Base-by-base conservation (phyloP, 2,113 vertebrate species). In the Meriones unguiculatus region DNA sequence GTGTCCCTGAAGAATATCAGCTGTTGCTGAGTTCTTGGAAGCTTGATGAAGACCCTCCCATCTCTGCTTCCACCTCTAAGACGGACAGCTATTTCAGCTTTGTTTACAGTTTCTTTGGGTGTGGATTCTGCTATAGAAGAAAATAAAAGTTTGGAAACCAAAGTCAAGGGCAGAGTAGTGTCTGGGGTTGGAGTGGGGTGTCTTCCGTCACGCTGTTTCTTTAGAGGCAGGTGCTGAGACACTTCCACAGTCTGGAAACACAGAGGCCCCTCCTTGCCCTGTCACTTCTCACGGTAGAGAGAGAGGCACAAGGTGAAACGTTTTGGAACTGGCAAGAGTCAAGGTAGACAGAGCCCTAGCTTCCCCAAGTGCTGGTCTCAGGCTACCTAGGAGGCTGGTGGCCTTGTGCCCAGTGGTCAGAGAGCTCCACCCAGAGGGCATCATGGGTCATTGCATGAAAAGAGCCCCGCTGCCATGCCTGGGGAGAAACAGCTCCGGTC, bases 391-490 rank as follows among this genome's bases (percentile, higher is more conserved):
- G 50, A 73, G 30, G 62, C 77, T 4, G 28, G 64, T 0, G 7
- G 35, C 6, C 22, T 25, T 32, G 38, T 67, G 38, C 93, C 59
- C 64, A 2, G 6, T 41, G 76, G 87, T 86, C 91, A 80, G 82
- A 85, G 30, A 87, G 93, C 97, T 12, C 97, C 97, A 85, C 95
- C 98, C 95, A 75, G 93, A 97, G 97, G 96, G 28, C 32, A 0
- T 30, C 62, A 4, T 10, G 20, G 73, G 88, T 95, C 85, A 91
- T 32, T 95, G 91, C 97, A 91, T 35, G 90, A 69, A 22, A 82
- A 81, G 46, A 22, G 65, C 32, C 14, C 67, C 14, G 59, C 50
- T 2, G 41, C 70, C 22, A 7, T 24, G 64, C 13, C 7, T 35
- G 52, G 24, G n/a, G 20, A 86, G 35, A 38, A 7, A 52, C 20